Conservation (phyloP, 1,140 invertebrate genomes). For the Drosophila gunungcola region DNA sequence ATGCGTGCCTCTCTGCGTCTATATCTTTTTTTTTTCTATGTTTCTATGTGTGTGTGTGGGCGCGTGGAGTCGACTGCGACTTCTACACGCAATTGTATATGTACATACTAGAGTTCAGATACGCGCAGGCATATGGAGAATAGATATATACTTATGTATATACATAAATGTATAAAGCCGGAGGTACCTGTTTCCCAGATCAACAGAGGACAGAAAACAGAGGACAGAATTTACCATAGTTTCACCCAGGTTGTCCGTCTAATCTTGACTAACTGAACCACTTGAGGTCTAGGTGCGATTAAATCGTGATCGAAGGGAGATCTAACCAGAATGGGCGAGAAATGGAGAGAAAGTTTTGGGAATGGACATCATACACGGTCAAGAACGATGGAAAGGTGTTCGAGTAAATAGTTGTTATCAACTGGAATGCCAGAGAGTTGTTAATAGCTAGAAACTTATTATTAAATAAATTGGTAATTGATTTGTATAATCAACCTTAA, state of each 20-base stretch:
- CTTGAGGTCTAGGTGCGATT: neutral
- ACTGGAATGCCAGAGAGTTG: neutral
- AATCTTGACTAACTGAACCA: neutral
- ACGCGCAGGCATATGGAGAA: neutral
- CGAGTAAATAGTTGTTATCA: neutral
- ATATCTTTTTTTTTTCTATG: slow-evolving; percentile 27
- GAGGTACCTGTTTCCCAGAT: slow-evolving; percentile 9
- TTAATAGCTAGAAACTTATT: neutral
- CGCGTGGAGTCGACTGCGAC: slow-evolving; percentile 56
- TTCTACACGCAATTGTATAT: slow-evolving; percentile 18
- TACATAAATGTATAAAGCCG: neutral
- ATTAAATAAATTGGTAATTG: neutral
- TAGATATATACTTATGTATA: neutral
- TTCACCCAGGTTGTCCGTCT: neutral
- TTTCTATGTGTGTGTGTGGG: slow-evolving; percentile 25
- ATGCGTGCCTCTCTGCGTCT: slow-evolving; percentile 50
- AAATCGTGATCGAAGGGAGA: neutral
- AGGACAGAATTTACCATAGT: slow-evolving; percentile 8
- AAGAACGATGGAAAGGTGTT: neutral
- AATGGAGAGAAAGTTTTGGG: neutral
- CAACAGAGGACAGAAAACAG: slow-evolving; percentile 11
- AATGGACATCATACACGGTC: neutral
- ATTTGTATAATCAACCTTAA: no score
- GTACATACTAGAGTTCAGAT: slow-evolving; percentile 19
- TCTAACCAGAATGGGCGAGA: neutral